Evolutionary conservation across 2,888 invertebrate genomes (phyloP).

Genomic region (Auanema freiburgensis): DNA sequence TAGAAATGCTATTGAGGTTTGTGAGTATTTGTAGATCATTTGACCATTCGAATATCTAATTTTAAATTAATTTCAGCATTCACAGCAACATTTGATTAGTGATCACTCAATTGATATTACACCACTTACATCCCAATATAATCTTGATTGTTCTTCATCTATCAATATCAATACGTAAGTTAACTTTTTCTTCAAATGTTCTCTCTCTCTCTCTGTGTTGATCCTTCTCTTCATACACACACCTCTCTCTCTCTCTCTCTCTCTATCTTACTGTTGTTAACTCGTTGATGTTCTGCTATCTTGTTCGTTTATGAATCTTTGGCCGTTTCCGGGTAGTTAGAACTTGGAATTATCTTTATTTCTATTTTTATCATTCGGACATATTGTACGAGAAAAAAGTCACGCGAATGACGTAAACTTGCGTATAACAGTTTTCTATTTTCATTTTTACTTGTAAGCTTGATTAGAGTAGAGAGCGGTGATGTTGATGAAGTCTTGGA

Average conservation of each 20-base stretch:
- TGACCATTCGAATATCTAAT: no score
- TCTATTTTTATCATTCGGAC: background rate
- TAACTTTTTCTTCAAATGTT: no score
- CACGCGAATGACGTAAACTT: background rate
- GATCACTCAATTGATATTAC: no score
- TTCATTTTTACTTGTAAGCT: background rate
- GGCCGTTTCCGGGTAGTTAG: background rate
- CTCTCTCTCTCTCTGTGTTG: no score
- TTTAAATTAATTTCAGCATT: no score
- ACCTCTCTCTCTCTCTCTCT: no score
- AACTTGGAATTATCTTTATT: background rate
- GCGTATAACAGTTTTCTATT: background rate
- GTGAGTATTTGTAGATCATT: background rate
- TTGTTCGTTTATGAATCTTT: background rate
- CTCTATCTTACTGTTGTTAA: background rate
- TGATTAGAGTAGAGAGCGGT: background rate
- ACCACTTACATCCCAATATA: no score
- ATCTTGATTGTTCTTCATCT: no score
- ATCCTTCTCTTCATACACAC: no score
- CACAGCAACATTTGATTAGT: no score
- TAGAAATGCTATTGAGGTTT: background rate
- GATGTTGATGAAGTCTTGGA: background rate
- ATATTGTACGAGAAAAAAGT: background rate
- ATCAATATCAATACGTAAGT: no score
- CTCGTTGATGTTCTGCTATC: background rate